Evolutionary conservation across 2,888 invertebrate genomes (phyloP).

Genomic region (Pilophorus perplexus): DNA sequence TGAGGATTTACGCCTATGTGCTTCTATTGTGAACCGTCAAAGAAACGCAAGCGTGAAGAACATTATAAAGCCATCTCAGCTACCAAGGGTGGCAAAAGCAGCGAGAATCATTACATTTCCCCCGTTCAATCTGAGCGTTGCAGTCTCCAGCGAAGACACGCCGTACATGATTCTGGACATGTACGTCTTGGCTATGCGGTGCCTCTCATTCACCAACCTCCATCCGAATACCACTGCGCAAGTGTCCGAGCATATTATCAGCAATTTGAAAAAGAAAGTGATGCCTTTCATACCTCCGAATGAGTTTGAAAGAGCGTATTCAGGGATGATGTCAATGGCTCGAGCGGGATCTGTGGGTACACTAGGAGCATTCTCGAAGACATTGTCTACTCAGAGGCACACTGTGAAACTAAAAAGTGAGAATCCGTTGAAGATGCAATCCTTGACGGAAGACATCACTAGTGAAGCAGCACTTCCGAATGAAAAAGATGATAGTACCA

Average conservation of each 20-base stretch:
- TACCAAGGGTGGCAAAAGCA: conserved; percentile 14
- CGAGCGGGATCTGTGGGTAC: background rate
- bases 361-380: background rate
- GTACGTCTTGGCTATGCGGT: conserved; percentile 25
- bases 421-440: background rate
- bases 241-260: conserved; percentile 7
- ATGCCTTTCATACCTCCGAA: conserved; percentile 25
- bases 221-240: background rate
- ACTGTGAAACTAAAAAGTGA: background rate
- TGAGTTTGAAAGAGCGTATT: conserved; percentile 29
- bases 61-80: conserved; percentile 11
- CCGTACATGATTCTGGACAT: conserved; percentile 32
- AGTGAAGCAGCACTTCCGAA: background rate
- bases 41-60: background rate
- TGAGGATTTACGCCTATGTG: conserved; percentile 15
- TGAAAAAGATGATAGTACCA: background rate
- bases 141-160: conserved; percentile 2
- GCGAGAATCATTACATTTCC: conserved; percentile 20
- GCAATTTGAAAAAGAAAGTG: conserved; percentile 24
- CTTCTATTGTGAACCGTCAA: background rate
- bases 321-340: conserved; percentile 18
- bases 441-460: background rate
- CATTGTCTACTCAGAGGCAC: too few species aligned
- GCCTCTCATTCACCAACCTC: conserved; percentile 5
- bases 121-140: conserved; percentile 28